phyloP scores from a whole-genome alignment of 1,140 invertebrate genomes.

The Pseudobourletiella spinata region DNA sequence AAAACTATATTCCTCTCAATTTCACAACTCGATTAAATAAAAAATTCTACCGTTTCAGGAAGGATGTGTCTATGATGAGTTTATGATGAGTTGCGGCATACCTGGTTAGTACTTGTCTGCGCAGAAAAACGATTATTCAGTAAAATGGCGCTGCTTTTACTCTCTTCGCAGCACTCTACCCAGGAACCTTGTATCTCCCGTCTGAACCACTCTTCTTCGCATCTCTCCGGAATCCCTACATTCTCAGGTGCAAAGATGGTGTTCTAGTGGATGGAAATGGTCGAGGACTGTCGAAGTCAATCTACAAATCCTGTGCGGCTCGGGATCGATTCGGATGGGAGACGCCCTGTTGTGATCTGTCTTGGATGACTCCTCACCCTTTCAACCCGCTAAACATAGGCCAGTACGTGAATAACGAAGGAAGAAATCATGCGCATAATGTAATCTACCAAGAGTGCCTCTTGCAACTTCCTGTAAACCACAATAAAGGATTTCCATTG shows the following conservation, averaged over 20 bases:
- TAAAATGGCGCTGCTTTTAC: no score
- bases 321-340: slow-evolving; percentile 41
- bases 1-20: no score
- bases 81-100: no score
- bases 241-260: slow-evolving; percentile 45
- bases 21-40: no score
- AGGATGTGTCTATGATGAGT: slow-evolving; percentile 1
- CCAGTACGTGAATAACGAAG: slow-evolving; percentile 46
- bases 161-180: slow-evolving; percentile 20
- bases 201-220: slow-evolving; percentile 45
- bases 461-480: background rate
- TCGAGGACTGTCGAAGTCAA: slow-evolving; percentile 41
- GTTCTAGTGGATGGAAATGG: slow-evolving; percentile 45
- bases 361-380: slow-evolving; percentile 42
- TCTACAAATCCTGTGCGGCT: slow-evolving; percentile 43
- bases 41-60: no score
- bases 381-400: slow-evolving; percentile 45
- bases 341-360: slow-evolving; percentile 41
- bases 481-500: background rate
- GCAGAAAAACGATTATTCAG: no score
- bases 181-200: slow-evolving; percentile 41
- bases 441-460: slow-evolving; percentile 30
- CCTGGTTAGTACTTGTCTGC: no score
- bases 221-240: slow-evolving; percentile 44
- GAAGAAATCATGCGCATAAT: slow-evolving; percentile 15